Conservation (phyloP, 2,797 vertebrate genomes). For the Notoglanidium macrostoma region DNA sequence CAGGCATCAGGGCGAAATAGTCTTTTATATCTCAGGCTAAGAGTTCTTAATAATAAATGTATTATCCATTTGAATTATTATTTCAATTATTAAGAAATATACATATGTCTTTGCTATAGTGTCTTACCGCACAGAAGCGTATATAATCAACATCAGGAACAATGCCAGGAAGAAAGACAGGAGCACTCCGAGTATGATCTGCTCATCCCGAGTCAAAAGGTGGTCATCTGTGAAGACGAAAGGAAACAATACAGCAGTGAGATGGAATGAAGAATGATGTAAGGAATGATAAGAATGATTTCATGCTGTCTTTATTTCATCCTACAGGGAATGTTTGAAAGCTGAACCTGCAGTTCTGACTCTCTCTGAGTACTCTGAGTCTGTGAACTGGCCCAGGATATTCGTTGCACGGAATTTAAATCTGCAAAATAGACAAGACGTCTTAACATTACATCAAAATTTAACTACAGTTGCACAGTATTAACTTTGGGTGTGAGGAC, state of each 20-base stretch:
- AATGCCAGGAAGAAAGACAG: constrained; percentile 88
- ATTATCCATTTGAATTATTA: no score
- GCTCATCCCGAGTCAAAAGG: constrained; percentile 84
- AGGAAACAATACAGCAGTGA: neutral
- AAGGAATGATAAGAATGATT: neutral
- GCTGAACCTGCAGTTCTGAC: constrained; percentile 86
- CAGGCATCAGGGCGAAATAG: neutral
- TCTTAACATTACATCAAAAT: neutral
- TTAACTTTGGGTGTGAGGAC: no score
- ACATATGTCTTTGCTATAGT: neutral
- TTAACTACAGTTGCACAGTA: neutral
- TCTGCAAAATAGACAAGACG: constrained; percentile 70
- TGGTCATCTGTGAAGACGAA: constrained; percentile 74
- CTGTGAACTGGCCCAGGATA: constrained; percentile 86
- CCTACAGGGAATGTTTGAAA: neutral
- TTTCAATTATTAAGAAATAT: neutral
- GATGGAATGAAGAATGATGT: neutral
- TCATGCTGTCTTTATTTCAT: neutral
- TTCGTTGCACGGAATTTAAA: constrained; percentile 98
- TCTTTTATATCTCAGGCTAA: neutral
- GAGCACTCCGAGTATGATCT: constrained; percentile 91
- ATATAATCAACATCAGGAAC: constrained; percentile 87
- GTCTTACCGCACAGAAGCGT: constrained; percentile 88
- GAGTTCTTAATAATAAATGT: no score
- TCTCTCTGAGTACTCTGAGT: constrained; percentile 90